Conservation (phyloP, 1,140 invertebrate species). For the Temnothorax longispinosus region DNA sequence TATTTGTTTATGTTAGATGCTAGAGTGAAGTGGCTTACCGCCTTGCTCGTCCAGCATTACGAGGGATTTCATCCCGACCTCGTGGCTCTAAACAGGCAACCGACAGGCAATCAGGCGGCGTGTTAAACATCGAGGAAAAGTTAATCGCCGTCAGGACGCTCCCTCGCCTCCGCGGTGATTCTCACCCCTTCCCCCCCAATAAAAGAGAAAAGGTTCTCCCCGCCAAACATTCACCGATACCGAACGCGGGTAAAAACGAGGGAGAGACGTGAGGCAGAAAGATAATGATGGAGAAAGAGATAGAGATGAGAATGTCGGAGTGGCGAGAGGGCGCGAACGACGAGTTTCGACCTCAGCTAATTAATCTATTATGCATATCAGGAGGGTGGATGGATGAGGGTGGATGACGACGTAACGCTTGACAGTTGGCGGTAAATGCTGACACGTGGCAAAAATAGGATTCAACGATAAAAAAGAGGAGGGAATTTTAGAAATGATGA, state of each 20-base stretch:
- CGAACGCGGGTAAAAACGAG: constrained; percentile 24
- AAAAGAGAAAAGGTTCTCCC: background rate
- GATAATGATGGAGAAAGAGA: constrained; percentile 10
- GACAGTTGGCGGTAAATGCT: background rate
- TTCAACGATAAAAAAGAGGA: background rate
- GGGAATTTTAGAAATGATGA: background rate
- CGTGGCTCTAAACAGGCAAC: constrained; percentile 94
- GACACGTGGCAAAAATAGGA: background rate
- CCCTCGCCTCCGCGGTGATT: constrained; percentile 69
- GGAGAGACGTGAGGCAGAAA: background rate
- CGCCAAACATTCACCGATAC: background rate
- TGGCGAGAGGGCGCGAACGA: constrained; percentile 73
- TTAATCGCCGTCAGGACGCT: constrained; percentile 68
- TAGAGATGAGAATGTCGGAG: constrained; percentile 42
- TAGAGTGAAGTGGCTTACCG: constrained; percentile 90
- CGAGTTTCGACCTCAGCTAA: constrained; percentile 59
- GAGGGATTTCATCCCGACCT: constrained; percentile 97
- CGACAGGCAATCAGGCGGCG: constrained; percentile 84
- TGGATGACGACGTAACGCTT: constrained; percentile 2
- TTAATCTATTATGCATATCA: constrained; percentile 58
- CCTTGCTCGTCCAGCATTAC: constrained; percentile 98
- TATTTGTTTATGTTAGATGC: constrained; percentile 68
- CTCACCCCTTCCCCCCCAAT: background rate
- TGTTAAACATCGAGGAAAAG: constrained; percentile 68
- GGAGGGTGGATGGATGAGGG: constrained; percentile 37